Evolutionary conservation across 2,888 invertebrate species (phyloP).

Genomic region (Morinoia aosen): DNA sequence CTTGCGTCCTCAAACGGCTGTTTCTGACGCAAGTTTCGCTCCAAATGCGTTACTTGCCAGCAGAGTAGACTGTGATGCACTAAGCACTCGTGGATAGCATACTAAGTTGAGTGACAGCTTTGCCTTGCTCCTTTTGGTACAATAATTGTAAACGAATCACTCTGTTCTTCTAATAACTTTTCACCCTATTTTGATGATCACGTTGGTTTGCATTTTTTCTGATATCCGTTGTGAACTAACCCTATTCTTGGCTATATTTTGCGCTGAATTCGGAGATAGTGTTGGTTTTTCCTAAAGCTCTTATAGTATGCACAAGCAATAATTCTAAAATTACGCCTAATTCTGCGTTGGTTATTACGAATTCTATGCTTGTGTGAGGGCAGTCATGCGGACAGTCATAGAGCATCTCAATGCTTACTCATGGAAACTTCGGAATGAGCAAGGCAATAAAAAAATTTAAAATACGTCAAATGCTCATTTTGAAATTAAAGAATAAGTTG

Average conservation of each 20-base stretch:
- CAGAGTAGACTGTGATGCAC: neutral
- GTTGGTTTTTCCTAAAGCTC: neutral
- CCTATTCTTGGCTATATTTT: neutral
- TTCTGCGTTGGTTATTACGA: too few relatives aligned
- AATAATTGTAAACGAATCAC: neutral
- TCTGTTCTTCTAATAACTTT: neutral
- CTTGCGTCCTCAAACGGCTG: neutral
- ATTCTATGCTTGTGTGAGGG: too few relatives aligned
- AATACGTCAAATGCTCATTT: too few relatives aligned
- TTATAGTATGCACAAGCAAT: too few relatives aligned
- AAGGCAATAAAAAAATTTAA: too few relatives aligned
- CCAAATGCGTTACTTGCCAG: neutral
- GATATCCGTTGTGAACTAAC: neutral
- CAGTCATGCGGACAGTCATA: too few relatives aligned
- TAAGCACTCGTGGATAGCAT: conserved; percentile 6
- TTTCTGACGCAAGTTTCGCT: neutral
- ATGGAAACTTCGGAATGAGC: too few relatives aligned
- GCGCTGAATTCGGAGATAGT: neutral
- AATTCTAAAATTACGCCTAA: too few relatives aligned
- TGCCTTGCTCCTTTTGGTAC: neutral
- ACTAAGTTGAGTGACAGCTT: neutral
- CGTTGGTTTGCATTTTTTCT: neutral
- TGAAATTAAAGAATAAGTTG: too few relatives aligned
- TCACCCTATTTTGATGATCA: neutral
- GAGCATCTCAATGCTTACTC: too few relatives aligned